Evolutionary conservation across 1,140 invertebrate genomes (phyloP), one percentile per base, ranked within the genome.

Genomic region (Halesus radiatus): DNA sequence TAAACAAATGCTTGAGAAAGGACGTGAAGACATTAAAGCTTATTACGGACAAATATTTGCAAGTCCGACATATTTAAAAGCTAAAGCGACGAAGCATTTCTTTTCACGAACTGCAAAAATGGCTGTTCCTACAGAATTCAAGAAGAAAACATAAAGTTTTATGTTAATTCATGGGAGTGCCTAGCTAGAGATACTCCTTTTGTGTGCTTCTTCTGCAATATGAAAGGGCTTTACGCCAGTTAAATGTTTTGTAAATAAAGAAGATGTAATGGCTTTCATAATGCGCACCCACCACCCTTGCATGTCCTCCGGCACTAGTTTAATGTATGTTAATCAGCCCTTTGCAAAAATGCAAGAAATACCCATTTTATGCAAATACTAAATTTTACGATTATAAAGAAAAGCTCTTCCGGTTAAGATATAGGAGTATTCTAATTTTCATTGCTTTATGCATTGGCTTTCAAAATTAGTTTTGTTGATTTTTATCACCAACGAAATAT

Each of bases 1-100:
- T 56, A 68, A 60, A 68, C 60, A 80, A 79, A 80, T 15, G 23
- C 66, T 5, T 64, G 23, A n/a, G 52, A 68, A 20, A 58, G 26
- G 13, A 58, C 53, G 68, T 60, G 60, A 26, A 23, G 45, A 26
- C 50, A 18, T 62, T 29, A 64, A 62, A 76, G 54, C 73, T 29
- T 58, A 60, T 58, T 75, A 75, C 54, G 2, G 29, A 23, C 37
- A 52, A 52, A 72, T 50, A 66, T 66, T 66, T 45, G 37, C 54
- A 22, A 56, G n/a, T 56, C n/a, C 54, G n/a, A 18, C 54, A 56
- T 56, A 56, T 10, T 45, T 45, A 45, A 45, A 45, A 10, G 37
- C 54, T 56, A 56, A 56, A 56, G 54, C 54, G 54, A 18, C 54
- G 1, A 56, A 22, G 54, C 54, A 56, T 22, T 56, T 56, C 54